phyloP scores from a whole-genome alignment of 2,888 invertebrate species.

The Phyllotreta cruciferae region DNA sequence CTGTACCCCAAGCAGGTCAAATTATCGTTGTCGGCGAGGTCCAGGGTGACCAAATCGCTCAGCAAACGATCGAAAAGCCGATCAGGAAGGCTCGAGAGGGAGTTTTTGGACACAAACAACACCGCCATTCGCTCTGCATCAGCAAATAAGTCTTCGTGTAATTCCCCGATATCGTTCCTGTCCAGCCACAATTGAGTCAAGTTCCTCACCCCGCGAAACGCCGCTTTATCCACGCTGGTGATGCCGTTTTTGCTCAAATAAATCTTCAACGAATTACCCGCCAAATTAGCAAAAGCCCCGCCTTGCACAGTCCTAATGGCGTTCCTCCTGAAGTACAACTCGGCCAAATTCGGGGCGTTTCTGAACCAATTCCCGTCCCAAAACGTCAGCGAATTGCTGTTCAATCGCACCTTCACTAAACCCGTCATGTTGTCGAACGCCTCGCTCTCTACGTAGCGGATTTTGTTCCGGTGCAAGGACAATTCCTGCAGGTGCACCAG shows the following conservation, averaged over 20 bases:
- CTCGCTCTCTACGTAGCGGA: constrained; percentile 40
- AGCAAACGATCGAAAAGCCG: constrained; percentile 35
- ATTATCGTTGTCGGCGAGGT: constrained; percentile 39
- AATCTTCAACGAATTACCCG: constrained; percentile 38
- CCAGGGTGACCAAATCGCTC: constrained; percentile 33
- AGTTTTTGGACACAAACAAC: constrained; percentile 40
- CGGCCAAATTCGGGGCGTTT: constrained; percentile 49
- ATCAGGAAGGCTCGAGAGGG: constrained; percentile 34
- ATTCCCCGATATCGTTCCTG: constrained; percentile 43
- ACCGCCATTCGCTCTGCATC: constrained; percentile 37
- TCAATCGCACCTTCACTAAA: constrained; percentile 50
- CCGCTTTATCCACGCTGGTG: constrained; percentile 37
- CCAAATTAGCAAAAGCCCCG: constrained; percentile 51
- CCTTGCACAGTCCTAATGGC: constrained; percentile 46
- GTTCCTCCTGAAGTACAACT: constrained; percentile 52
- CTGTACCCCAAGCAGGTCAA: constrained; percentile 40
- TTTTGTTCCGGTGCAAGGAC: constrained; percentile 44
- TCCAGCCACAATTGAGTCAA: constrained; percentile 47
- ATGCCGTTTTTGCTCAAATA: constrained; percentile 50
- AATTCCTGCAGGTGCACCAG: constrained; percentile 33
- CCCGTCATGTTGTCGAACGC: constrained; percentile 48
- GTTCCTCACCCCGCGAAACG: constrained; percentile 42
- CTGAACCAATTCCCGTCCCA: constrained; percentile 55
- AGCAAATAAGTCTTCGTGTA: constrained; percentile 40
- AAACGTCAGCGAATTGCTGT: constrained; percentile 48